Base-by-base conservation (phyloP, 2,888 invertebrate species). In the Zhengitettix transpicula region DNA sequence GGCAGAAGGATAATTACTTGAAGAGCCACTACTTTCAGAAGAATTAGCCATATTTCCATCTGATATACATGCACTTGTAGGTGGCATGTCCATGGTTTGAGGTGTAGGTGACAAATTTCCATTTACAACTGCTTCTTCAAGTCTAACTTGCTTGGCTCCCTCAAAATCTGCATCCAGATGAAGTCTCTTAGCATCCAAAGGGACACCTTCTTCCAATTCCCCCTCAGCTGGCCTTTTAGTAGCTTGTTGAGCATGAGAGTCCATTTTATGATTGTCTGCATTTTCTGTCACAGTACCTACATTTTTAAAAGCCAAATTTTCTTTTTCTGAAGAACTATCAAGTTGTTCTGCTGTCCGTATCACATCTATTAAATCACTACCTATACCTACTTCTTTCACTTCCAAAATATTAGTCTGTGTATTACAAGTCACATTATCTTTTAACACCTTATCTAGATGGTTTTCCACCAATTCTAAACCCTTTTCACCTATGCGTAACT, bases 401-500 rank as follows among this genome's bases (percentile, higher is more conserved):
- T 73, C 58, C 69, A 60, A 59, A 60, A 63, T 57, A 67, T 68
- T 56, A 65, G 67, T 28, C 28, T 61, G 58, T 14, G 17, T 17
- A 52, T 55, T 55, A 40, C 51, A 51, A 15, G 41, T 44, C n/a
- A 58, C 52, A 15, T 44, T 58, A 69, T 70, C 61, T 70, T 68
- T 64, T 67, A 75, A 66, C 47, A 64, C 62, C 60, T 62, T 64
- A 44, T 64, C 62, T 15, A 63, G 55, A 58, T 65, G 65, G 52
- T 80, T 81, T 63, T 81, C 81, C 2, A 82, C 78, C 56, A 82
- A 70, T 69, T 82, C 81, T 62, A 81, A 70, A 52, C 79, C 80
- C 66, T 77, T 79, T 52, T 81, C 81, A 63, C 78, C 78, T 61
- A 81, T 77, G 56, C 79, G 74, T 60, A 79, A 68, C 66, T 81